Base-by-base conservation (phyloP, 2,888 invertebrate genomes). In the Himalopsyche anomala region DNA sequence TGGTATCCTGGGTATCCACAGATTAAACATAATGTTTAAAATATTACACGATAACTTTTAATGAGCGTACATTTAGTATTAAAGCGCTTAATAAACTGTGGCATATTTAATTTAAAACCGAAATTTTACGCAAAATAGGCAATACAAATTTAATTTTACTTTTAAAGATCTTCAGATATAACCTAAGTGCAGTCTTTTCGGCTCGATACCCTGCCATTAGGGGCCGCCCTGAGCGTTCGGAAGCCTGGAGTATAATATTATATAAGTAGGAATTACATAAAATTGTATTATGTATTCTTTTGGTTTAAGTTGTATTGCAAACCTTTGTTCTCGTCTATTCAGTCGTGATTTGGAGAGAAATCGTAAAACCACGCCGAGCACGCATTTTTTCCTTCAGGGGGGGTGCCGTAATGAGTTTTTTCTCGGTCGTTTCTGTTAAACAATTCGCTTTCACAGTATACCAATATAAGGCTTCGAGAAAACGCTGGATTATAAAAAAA, bases 91-190 rank as follows among this genome's bases (percentile, higher is more conserved):
- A 62, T 62, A 62, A n/a, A 62, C n/a, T 28, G 62, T 8, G 8
- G 62, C 28, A 62, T 28, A 62, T 11, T 62, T 62, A 62, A 62
- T 62, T 62, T 62, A 8, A 62, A 62, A 62, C 19, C 62, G n/a
- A n/a, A n/a, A 28, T 62, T 62, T 62, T 62, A 62, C n/a, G 62
- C 62, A 62, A 62, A 62, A 28, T 62, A 62, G 28, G 62, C 62
- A 62, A 62, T 62, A 19, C 28, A 62, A 62, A 19, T 62, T 62
- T 62, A 62, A 62, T 62, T 62, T 19, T 9, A 62, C 28, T 19
- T 62, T 62, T 28, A 62, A 62, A 62, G n/a, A 19, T 62, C 28
- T 19, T 62, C 19, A 19, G 62, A 62, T 62, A 62, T 28, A 62
- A 62, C 28, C 8, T 62, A 62, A 62, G 19, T 62, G 62, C 62